Base-by-base conservation (phyloP, 1,140 invertebrate genomes). In the Coelopa frigida region DNA sequence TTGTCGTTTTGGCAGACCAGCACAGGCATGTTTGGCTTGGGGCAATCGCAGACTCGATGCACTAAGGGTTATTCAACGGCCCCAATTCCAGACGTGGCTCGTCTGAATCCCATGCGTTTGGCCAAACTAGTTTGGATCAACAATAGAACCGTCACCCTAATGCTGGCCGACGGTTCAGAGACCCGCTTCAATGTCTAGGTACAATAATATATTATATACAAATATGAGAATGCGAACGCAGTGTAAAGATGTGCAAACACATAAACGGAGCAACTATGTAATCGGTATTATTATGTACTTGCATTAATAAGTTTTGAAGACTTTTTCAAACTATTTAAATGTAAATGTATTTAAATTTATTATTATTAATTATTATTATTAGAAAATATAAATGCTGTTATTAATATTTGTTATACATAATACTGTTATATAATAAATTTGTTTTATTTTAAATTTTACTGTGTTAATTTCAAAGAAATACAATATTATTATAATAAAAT, bases 1-100 rank as follows among this genome's bases (percentile, higher is more conserved):
- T 78, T 99, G 22, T 93, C 85, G 48, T 98, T 99, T 72, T 99
- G 95, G 94, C 94, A 98, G 81, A 95, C 93, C 57, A 82, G 81
- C 52, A 78, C 78, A 14, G 82, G 80, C 75, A 89, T 94, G 83
- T 94, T 95, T 71, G 90, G 90, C 5, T 71, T 94, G 44, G 89
- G 90, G 3, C 88, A 91, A 56, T 85, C 89, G 3, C 90, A 93
- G 70, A 94, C 89, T 1, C 81, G 87, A 36, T 94, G 92, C 62
- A 83, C 94, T 23, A 94, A 94, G 68, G 92, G 92, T 26, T 94
- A 92, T 72, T 92, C 86, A 55, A 94, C 89, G 2, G 85, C 87
- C 7, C 91, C 91, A 0, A 85, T 94, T 57, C 85, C 89, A 22
- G 90, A 94, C 61, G 85, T 90, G 17, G 79, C 87, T 1, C 78